Evolutionary conservation across 2,888 invertebrate species (phyloP), one percentile per base, ranked within the genome.

Genomic region (Campaea margaritaria): DNA sequence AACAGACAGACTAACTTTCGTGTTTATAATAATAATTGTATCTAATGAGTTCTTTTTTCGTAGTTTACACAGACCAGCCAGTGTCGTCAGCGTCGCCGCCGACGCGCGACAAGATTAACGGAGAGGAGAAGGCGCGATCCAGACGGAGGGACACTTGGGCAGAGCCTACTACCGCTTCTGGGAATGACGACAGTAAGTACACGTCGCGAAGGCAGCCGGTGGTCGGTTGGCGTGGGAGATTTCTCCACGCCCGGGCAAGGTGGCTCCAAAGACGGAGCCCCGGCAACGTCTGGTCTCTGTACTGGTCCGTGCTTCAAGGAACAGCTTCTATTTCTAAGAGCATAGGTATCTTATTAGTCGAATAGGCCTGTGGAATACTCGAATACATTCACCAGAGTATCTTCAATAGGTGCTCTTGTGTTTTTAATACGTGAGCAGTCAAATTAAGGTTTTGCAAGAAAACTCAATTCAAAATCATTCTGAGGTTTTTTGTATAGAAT

Each of bases 221-320:
- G n/a, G n/a, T n/a, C n/a, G n/a, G n/a, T n/a, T n/a, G n/a, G n/a
- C n/a, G n/a, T 0, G 97, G 97, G 80, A 95, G 96, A 74, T 91
- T 97, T 41, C 90, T 97, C 49, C 96, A 97, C 81, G 95, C 97
- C 69, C 96, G 98, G 85, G 98, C 98, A 76, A 98, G 98, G 12
- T 98, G 98, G 98, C 93, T 98, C 27, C 96, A 97, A 93, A 95
- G 96, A 72, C 95, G 96, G 74, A 95, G 95, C 2, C 80, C 88
- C 1, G 86, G 78, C 68, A 89, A 94, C 27, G 64, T 62, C 53
- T 97, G 98, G 97, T 95, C 95, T 56, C 96, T 97, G 71, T 96
- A 97, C 82, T 99, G 98, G 99, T 98, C 98, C 89, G 98, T 98
- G 11, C 93, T 99, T n/a, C 95, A 97, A 67, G 97, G 97, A 13